Evolutionary conservation across 2,888 invertebrate species (phyloP), one percentile per base, ranked within the genome.

Genomic region (Spatulosminthurus flaviceps): DNA sequence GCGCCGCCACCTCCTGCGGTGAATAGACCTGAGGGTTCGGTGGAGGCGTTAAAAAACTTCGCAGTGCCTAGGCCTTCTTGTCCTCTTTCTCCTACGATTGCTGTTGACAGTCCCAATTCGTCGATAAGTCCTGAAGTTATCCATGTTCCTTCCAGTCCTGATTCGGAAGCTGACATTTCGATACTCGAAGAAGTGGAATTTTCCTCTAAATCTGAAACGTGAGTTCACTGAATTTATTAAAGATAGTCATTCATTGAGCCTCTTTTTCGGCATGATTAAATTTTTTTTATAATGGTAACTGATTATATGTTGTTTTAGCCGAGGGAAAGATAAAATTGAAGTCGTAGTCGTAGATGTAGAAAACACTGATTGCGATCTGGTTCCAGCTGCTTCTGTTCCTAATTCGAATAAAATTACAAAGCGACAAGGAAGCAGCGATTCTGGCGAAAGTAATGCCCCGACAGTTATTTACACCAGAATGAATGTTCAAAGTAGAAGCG

Each of bases 41-140:
- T 13, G 13, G 16, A 60, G 13, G 4, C 60, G 2, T 9, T 22
- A 21, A 60, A 60, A 60, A 5, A 19, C 22, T 67, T 67, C 28
- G 29, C 1, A 2, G 67, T 67, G n/a, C 67, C 67, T 9, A 67
- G 28, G 13, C 67, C 67, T 26, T 5, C 28, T 24, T 24, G 28
- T 13, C 67, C 67, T 1, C 29, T 67, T 19, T 67, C 67, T 28
- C 67, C 67, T 26, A 64, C 64, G 22, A 64, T 64, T 9, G 64
- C 64, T 28, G 28, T 67, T 29, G 28, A 24, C n/a, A 51, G 26
- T 26, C 64, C 64, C 9, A 22, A 22, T 19, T 22, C 22, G 2
- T 16, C 64, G 2, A 26, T 64, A 11, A 26, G 22, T 9, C 64
- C 22, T 19, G 64, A 67, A 67, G 28, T 67, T 24, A 67, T 67